Evolutionary conservation across 2,888 invertebrate genomes (phyloP), one percentile per base, ranked within the genome.

Genomic region (Heteromyza rotundicornis): DNA sequence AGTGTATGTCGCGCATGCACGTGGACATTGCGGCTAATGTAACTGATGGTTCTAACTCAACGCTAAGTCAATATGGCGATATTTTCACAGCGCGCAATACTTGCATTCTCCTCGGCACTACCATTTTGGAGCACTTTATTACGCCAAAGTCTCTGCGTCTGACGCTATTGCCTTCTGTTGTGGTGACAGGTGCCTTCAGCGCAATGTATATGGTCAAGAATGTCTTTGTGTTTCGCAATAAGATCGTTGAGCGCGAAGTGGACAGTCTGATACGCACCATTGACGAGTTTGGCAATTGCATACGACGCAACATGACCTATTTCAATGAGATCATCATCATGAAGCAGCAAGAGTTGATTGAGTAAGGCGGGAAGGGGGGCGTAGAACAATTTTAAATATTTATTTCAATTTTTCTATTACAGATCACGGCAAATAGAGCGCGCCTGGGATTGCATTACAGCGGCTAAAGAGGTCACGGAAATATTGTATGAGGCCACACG

Each of bases 371-470:
- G 35, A 10, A 35, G 14, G 35, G 35, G 14, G 7, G 7, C 7
- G 8, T 35, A 35, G 14, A 44, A 5, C n/a, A n/a, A n/a, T n/a
- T n/a, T n/a, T n/a, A 10, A 14, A 8, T 8, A 52, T 8, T 16
- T 52, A n/a, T 1, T 16, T 7, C 16, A 8, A 23, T 24, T 16
- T 7, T 24, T 36, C 55, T 7, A 14, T 63, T 62, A 2, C 54
- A 82, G 82, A 71, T 80, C 77, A 1, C 73, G 79, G 1, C 80
- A 82, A 66, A 78, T 78, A 16, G 82, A 82, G 57, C 74, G 80
- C 3, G 80, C 80, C 14, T 82, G 81, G 81, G 81, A 82, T 64
- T 82, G 83, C 58, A 82, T 82, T 20, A 80, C 80, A 14, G 76
- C 80, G 1, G 78, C 81, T 0, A 82, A 82, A 59, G 80, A 80